Evolutionary conservation across 2,888 invertebrate species (phyloP).

Genomic region (Herminia tarsipennalis): DNA sequence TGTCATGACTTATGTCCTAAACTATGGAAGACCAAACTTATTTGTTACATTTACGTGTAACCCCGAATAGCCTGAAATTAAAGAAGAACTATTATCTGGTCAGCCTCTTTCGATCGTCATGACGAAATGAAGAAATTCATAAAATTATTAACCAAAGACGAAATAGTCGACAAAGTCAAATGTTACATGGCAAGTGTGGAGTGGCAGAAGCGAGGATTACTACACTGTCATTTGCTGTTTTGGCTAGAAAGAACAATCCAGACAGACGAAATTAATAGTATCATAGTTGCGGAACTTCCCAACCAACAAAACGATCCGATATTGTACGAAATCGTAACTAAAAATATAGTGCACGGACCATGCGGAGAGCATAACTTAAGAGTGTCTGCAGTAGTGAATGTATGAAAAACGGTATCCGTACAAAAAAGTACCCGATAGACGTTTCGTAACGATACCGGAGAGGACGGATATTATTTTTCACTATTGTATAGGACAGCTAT

Average conservation of each 20-base stretch:
- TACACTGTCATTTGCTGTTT: neutral
- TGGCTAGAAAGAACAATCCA: constrained; percentile 1
- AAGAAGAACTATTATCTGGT: constrained; percentile 15
- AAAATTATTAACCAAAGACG: constrained; percentile 1
- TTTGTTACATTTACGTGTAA: constrained; percentile 37
- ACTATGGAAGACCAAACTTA: constrained; percentile 31
- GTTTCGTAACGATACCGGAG: too few species aligned
- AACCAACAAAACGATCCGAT: neutral
- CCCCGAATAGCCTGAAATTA: constrained; percentile 23
- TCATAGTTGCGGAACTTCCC: constrained; percentile 3
- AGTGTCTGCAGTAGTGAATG: too few species aligned
- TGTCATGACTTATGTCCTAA: constrained; percentile 30
- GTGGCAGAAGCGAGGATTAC: constrained; percentile 15
- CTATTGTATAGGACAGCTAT: too few species aligned
- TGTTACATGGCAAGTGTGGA: constrained; percentile 6
- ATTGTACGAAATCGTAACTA: neutral
- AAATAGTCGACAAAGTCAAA: constrained; percentile 16
- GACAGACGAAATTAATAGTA: neutral
- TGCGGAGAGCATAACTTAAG: constrained; percentile 14
- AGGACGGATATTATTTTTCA: too few species aligned
- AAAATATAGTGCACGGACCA: constrained; percentile 16
- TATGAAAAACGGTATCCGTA: neutral
- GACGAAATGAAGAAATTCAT: constrained; percentile 25
- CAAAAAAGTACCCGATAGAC: neutral
- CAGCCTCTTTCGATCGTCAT: constrained; percentile 31